A percentile compares a stretch with the other conserved stretches of the same genome.
These are phyloP conservation scores for Corella eumyota DNA, from an alignment of 23 tunicate genomes.

Conservation along the genomic window DNA sequence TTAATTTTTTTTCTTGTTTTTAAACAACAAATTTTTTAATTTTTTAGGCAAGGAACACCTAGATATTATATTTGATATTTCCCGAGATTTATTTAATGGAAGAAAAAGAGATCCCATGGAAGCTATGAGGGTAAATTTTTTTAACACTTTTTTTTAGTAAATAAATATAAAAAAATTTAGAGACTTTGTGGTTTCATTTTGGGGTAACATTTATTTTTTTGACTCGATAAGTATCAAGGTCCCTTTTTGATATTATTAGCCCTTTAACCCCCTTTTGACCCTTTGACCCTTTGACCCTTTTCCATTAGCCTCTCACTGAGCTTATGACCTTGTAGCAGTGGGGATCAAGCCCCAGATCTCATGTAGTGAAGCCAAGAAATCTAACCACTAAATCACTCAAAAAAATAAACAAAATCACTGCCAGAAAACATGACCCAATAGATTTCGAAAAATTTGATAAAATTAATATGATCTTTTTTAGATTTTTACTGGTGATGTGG, in stretches of 20 bases:
- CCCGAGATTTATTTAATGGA: conserved; percentile 36
- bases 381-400: no score
- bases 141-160: background rate
- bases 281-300: no score
- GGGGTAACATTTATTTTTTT: background rate
- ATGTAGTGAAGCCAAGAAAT: no score
- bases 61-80: conserved; percentile 47
- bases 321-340: no score
- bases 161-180: background rate
- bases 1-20: background rate
- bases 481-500: conserved; percentile 77
- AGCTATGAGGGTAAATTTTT: conserved; percentile 36
- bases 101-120: conserved; percentile 36
- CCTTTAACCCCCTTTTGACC: no score
- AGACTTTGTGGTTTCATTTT: background rate
- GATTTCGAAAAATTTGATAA: no score
- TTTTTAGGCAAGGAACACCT: conserved; percentile 47
- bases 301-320: no score
- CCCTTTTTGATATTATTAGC: no score
- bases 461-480: conserved; percentile 12
- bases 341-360: no score
- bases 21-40: background rate
- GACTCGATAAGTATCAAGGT: background rate
- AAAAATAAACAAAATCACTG: no score
- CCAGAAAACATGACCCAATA: no score